A percentile compares a stretch with the other conserved stretches of the same genome.
These are phyloP conservation scores for Spea hammondii DNA, from an alignment of 2,797 vertebrate genomes.

Conservation along the genomic window DNA sequence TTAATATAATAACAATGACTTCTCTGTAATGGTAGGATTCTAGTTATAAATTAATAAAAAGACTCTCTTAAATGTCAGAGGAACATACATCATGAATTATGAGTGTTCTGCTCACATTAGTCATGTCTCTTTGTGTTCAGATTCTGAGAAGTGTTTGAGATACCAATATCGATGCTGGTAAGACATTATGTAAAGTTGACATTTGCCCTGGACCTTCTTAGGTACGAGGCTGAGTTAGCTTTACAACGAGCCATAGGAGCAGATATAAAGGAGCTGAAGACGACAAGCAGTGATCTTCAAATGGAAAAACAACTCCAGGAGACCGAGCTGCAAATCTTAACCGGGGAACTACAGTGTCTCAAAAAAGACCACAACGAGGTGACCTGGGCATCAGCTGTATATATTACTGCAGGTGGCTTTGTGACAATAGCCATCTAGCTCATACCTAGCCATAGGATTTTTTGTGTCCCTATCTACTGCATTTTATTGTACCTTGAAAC, in stretches of 20 bases:
- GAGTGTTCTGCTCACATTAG: neutral
- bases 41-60: neutral
- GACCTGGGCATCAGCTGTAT: neutral
- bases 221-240: constrained; percentile 28
- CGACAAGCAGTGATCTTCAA: constrained; percentile 5
- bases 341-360: constrained; percentile 21
- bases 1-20: neutral
- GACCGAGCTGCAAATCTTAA: constrained; percentile 22
- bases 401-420: too few relatives aligned
- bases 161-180: too few relatives aligned
- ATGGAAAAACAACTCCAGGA: constrained; percentile 25
- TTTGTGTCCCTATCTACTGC: too few relatives aligned
- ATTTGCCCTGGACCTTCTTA: neutral
- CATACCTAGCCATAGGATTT: too few relatives aligned
- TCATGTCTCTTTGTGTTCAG: neutral
- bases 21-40: neutral
- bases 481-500: too few relatives aligned
- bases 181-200: too few relatives aligned
- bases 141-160: too few relatives aligned
- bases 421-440: too few relatives aligned
- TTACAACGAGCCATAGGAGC: neutral
- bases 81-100: neutral
- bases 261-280: constrained; percentile 25
- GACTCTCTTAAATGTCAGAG: neutral
- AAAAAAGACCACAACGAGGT: constrained; percentile 29